Conservation (phyloP, 2,797 vertebrate genomes). For the Rousettus madagascariensis region DNA sequence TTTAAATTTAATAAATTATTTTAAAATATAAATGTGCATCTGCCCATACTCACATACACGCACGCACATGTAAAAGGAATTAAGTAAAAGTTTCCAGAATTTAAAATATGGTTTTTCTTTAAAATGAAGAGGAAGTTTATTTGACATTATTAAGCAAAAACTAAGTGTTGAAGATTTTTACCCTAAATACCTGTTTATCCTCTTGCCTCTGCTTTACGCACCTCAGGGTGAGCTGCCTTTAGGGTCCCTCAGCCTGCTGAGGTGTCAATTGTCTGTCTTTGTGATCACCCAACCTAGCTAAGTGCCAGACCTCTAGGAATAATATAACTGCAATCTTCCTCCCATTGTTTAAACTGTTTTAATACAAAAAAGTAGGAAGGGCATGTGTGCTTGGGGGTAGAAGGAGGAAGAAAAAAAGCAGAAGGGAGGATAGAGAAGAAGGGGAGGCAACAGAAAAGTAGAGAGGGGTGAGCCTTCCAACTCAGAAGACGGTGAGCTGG, state of each 20-base stretch:
- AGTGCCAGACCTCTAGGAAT: neutral
- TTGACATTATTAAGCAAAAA: neutral
- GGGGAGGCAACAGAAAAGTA: neutral
- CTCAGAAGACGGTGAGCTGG: neutral
- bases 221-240: neutral
- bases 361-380: neutral
- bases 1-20: neutral
- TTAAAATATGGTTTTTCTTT: neutral
- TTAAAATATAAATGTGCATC: neutral
- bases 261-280: neutral
- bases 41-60: neutral
- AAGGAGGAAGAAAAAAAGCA: neutral
- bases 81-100: neutral
- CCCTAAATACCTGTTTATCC: neutral
- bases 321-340: neutral
- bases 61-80: neutral
- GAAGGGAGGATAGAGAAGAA: neutral
- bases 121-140: neutral
- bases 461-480: neutral
- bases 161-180: neutral
- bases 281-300: neutral
- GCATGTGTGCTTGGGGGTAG: too few relatives aligned
- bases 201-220: neutral
- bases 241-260: neutral
- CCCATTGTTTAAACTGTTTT: neutral